Evolutionary conservation across 1,140 invertebrate species (phyloP).

Genomic region (Zaprionus davidi): DNA sequence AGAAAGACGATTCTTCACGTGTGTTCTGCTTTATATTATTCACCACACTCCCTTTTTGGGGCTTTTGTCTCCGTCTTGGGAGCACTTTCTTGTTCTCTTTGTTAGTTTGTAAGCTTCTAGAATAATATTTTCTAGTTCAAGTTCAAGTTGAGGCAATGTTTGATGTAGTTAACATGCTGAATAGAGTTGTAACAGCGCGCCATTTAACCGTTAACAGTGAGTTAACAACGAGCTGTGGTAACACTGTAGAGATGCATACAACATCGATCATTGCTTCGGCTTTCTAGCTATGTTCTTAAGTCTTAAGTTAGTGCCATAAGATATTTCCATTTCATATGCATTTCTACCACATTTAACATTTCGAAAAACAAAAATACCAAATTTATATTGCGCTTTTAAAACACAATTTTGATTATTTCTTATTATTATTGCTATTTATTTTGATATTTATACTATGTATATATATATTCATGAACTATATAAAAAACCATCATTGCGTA

Average conservation of each 20-base stretch:
- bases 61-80: background rate
- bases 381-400: conserved; percentile 71
- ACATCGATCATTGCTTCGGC: background rate
- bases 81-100: background rate
- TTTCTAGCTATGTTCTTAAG: conserved; percentile 10
- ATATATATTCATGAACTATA: conserved; percentile 3
- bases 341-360: conserved; percentile 27
- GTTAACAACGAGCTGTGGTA: background rate
- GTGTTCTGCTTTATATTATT: conserved; percentile 13
- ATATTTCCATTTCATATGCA: conserved; percentile 26
- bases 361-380: conserved; percentile 25
- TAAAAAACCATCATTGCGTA: conserved; percentile 51
- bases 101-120: conserved; percentile 18
- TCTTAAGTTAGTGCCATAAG: conserved; percentile 38
- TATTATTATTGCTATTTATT: conserved; percentile 24
- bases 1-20: conserved; percentile 6
- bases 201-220: background rate
- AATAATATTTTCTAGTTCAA: background rate
- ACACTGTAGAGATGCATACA: background rate
- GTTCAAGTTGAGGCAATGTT: background rate
- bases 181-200: background rate
- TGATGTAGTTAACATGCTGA: background rate
- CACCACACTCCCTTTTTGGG: conserved; percentile 2
- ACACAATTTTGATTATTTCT: conserved; percentile 46
- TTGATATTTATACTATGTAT: conserved; percentile 16